Conservation (phyloP, 2,888 invertebrate species). For the Pasiphila rectangulata region DNA sequence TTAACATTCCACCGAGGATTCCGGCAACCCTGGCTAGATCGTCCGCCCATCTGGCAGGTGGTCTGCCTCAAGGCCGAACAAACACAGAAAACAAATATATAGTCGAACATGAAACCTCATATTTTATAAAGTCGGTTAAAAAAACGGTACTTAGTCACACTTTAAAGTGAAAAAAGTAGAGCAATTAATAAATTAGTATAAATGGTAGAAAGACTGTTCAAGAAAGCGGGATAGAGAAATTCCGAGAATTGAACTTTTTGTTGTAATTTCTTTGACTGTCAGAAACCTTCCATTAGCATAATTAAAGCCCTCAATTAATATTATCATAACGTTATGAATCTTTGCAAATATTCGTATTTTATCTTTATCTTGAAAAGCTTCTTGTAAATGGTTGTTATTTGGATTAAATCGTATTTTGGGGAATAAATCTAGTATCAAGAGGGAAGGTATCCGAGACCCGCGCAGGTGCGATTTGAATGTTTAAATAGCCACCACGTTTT, state of each 20-base stretch:
- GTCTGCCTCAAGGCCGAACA: no score
- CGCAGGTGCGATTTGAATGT: constrained; percentile 37
- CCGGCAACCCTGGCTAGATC: no score
- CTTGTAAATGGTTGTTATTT: not conserved
- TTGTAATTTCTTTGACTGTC: constrained; percentile 6
- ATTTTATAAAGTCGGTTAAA: no score
- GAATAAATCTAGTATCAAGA: not conserved
- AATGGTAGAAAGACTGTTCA: not conserved
- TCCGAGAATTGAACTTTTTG: constrained; percentile 1
- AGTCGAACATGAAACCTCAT: no score
- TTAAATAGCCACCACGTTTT: constrained; percentile 36
- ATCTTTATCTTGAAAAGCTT: not conserved
- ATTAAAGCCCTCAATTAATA: constrained; percentile 2
- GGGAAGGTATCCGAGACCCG: not conserved
- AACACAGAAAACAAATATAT: no score
- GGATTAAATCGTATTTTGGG: not conserved
- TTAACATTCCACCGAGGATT: no score
- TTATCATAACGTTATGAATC: constrained; percentile 2
- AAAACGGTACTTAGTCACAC: not conserved
- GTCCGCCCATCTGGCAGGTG: no score
- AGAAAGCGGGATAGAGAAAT: not conserved
- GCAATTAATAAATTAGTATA: not conserved
- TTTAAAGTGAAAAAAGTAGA: not conserved
- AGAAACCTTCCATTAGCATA: constrained; percentile 5
- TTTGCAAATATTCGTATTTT: not conserved